Conservation (phyloP, 2,113 vertebrate genomes). For the Cyrtonyx montezumae region DNA sequence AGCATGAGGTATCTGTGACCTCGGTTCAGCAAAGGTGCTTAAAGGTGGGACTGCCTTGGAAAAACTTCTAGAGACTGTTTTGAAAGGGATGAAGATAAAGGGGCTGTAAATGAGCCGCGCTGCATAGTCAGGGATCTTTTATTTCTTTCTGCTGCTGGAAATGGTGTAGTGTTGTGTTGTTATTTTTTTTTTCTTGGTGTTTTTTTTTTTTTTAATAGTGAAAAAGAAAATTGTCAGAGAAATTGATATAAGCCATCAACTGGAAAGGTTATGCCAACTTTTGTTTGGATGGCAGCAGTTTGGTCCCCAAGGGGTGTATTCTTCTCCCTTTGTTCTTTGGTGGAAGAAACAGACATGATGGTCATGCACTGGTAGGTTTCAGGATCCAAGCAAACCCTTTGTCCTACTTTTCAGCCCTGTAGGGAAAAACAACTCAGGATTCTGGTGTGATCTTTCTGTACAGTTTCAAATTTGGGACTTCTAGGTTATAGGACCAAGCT, state of each 20-base stretch:
- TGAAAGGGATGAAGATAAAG: neutral
- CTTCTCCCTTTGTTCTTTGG: neutral
- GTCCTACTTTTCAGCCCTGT: neutral
- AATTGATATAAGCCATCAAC: rapidly evolving
- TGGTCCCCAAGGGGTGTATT: neutral
- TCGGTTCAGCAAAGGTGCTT: neutral
- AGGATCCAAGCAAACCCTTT: neutral
- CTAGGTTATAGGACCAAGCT: neutral
- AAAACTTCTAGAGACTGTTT: neutral
- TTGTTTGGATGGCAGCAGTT: neutral
- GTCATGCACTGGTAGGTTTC: neutral
- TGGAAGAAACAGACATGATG: neutral
- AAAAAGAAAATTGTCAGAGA: neutral
- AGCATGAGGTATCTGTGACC: neutral
- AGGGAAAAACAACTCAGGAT: neutral
- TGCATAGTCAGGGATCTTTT: neutral
- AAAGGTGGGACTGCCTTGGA: neutral
- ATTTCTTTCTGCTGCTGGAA: neutral
- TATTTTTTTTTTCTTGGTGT: too few relatives aligned
- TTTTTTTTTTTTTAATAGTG: neutral
- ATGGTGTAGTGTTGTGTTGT: too few relatives aligned
- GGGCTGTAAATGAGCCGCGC: neutral
- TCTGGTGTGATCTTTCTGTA: neutral
- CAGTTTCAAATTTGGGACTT: neutral
- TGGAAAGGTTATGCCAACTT: neutral